These are phyloP conservation scores for Chouioia cunea DNA, from an alignment of 2,888 invertebrate species.

Conservation along the genomic window DNA sequence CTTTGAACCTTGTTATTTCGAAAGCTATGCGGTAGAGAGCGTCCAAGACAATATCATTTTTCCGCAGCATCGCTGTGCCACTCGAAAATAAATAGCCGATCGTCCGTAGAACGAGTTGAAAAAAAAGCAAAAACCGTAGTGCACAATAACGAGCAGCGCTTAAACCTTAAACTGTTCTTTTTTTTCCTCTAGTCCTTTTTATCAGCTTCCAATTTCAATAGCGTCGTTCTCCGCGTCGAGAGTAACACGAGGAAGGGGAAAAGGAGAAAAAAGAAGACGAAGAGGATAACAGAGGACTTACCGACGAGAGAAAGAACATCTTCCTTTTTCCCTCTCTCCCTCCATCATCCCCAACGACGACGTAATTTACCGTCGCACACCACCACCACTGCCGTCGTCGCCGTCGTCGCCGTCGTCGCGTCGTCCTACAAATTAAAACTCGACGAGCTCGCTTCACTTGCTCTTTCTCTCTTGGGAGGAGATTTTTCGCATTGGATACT, in stretches of 20 bases:
- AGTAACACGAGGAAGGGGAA: neutral
- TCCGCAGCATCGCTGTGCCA: neutral
- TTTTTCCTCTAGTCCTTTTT: conserved; percentile 19
- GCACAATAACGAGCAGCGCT: conserved; percentile 20
- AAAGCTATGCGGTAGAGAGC: neutral
- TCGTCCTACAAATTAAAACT: conserved; percentile 50
- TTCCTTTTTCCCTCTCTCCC: conserved; percentile 1
- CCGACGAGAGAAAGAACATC: neutral
- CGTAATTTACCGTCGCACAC: conserved; percentile 61
- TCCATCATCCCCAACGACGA: conserved; percentile 48
- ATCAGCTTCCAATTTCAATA: conserved; percentile 35
- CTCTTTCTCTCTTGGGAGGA: too few relatives aligned
- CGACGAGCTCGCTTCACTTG: too few relatives aligned
- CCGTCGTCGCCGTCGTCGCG: conserved; percentile 52
- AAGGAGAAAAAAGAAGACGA: neutral
- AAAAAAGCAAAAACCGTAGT: conserved; percentile 6
- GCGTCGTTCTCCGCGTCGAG: conserved; percentile 16
- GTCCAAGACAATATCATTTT: neutral
- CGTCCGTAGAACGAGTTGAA: too few relatives aligned
- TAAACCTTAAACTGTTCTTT: conserved; percentile 15
- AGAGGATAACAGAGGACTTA: conserved; percentile 14
- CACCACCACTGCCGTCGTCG: too few relatives aligned
- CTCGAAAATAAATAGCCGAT: too few relatives aligned
- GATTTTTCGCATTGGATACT: too few relatives aligned
- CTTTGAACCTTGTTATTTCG: too few relatives aligned